Base-by-base conservation (phyloP, 2,113 vertebrate genomes). In the Nettapus auritus region DNA sequence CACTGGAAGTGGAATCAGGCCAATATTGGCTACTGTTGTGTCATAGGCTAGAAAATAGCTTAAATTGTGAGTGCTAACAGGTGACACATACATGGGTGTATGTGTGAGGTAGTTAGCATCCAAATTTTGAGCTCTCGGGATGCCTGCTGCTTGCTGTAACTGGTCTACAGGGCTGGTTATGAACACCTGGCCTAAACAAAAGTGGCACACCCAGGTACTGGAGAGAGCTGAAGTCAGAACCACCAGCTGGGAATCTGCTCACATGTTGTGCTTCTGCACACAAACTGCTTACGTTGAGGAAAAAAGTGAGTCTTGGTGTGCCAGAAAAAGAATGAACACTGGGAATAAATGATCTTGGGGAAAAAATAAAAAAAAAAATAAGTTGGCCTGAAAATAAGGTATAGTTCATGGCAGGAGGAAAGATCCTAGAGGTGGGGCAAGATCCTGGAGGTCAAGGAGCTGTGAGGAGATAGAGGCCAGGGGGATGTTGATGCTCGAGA, bases 361-460 rank as follows among this genome's bases (percentile, higher is more conserved):
- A 25, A 34, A 44, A 63, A 57, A 64, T 34, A 67, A 63, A 13
- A 46, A 10, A 33, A 48, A 29, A 67, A 53, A 64, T 34, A 67
- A 67, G 11, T 14, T 8, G 13, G n/a, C 18, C 9, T 0, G 0
- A 44, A 63, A 70, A 55, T 38, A 46, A 18, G 6, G 29, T 63
- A 42, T 62, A 57, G 46, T n/a, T 78, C 16, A 40, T 63, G 20
- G 13, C 40, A 67, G 74, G 4, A 62, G 34, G 15, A 70, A 67
- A 56, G 42, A 34, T 42, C 33, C 31, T 79, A 79, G 20, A 42
- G 57, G 48, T 26, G 13, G 8, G 26, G 28, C 29, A 66, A 69
- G 13, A 46, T 67, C 17, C 42, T 86, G 34, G 50, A 84, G 40
- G 19, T 53, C 22, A 63, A 48, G 53, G n/a, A 76, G 13, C 17